Conservation (phyloP, 2,888 invertebrate genomes). For the Embidobia sp. region DNA sequence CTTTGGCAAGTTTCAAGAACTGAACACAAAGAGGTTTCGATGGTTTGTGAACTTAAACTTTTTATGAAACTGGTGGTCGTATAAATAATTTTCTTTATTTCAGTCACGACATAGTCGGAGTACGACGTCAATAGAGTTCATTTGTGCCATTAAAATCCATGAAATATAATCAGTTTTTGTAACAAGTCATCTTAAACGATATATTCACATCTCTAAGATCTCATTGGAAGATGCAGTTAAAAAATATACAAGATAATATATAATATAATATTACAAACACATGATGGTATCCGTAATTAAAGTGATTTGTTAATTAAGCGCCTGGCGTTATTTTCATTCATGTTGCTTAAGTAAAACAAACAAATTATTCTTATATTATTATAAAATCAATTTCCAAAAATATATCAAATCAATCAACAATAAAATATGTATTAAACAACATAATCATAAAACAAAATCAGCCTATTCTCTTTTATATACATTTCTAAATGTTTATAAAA, state of each 20-base stretch:
- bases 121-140: conserved; percentile 65
- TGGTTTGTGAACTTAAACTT: conserved; percentile 26
- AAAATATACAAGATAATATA: conserved; percentile 34
- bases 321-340: too few species aligned
- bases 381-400: too few species aligned
- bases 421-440: too few species aligned
- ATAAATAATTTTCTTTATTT: conserved; percentile 56
- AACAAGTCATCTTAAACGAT: conserved; percentile 52
- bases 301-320: too few species aligned
- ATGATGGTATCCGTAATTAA: conserved; percentile 36
- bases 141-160: conserved; percentile 39
- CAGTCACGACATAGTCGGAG: conserved; percentile 63
- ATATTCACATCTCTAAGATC: conserved; percentile 33
- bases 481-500: too few species aligned
- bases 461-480: too few species aligned
- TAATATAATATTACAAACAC: conserved; percentile 38
- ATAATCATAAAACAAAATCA: too few species aligned
- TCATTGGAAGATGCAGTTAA: conserved; percentile 32
- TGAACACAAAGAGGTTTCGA: conserved; percentile 1
- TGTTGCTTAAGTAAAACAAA: too few species aligned
- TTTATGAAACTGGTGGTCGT: conserved; percentile 63
- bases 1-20: conserved; percentile 13
- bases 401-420: too few species aligned
- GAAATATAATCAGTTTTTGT: conserved; percentile 43
- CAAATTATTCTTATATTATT: too few species aligned